A percentile compares a stretch with the other conserved stretches of the same genome.
Evolutionary conservation across 2,797 vertebrate genomes (phyloP).

Genomic region (Acomys russatus): DNA sequence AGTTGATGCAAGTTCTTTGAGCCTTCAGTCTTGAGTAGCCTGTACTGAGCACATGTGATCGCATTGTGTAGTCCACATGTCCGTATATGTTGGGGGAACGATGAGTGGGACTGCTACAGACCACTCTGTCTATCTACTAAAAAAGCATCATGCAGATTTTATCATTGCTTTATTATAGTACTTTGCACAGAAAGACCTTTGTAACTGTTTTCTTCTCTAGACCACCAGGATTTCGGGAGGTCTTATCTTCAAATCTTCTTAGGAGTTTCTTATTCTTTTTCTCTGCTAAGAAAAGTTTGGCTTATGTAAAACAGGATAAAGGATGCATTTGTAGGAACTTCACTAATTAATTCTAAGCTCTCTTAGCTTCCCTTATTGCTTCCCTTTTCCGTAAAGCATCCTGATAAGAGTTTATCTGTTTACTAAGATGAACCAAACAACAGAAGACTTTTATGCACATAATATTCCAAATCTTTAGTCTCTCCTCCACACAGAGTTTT

Average conservation of each 20-base stretch:
- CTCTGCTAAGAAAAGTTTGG: not conserved
- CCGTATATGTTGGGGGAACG: not conserved
- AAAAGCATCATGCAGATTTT: not conserved
- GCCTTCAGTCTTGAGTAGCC: not conserved
- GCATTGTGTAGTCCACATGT: not conserved
- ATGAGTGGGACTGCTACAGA: not conserved
- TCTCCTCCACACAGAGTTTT: not conserved
- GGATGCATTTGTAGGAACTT: constrained; percentile 35
- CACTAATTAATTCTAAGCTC: constrained; percentile 1
- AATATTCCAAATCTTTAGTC: not conserved
- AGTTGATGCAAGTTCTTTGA: not conserved
- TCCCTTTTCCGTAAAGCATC: not conserved
- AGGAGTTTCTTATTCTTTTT: not conserved
- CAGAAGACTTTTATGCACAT: not conserved
- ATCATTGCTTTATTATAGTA: not conserved
- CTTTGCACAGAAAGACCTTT: constrained; percentile 14
- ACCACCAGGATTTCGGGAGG: not conserved
- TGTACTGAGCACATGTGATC: not conserved
- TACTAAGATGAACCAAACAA: not conserved
- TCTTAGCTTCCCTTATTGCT: constrained; percentile 45
- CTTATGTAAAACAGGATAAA: not conserved
- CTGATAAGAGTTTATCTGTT: constrained; percentile 46
- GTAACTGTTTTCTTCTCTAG: not conserved
- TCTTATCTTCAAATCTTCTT: not conserved
- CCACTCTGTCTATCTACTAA: not conserved